Percentiles rank a stretch among this genome's conserved stretches.
These are phyloP conservation scores for Alcedo quadribrachys DNA, from an alignment of 2,797 vertebrate genomes.

Conservation along the genomic window DNA sequence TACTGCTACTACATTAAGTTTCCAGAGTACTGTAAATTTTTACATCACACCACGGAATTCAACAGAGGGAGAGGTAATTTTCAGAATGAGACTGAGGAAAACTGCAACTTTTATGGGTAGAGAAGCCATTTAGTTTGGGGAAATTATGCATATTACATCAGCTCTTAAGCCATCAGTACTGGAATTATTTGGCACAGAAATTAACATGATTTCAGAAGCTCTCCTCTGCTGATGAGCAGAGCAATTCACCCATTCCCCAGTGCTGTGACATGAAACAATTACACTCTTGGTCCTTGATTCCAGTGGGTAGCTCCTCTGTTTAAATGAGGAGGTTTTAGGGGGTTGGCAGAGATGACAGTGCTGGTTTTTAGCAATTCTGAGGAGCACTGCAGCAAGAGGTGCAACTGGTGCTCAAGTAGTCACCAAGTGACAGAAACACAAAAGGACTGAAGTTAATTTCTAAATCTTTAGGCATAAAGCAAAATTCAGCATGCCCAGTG, in stretches of 20 bases:
- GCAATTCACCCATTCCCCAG: neutral
- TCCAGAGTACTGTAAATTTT: neutral
- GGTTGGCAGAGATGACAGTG: neutral
- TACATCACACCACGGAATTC: neutral
- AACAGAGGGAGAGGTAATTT: neutral
- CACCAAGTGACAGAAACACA: neutral
- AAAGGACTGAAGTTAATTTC: neutral
- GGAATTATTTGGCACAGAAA: neutral
- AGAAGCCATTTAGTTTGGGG: neutral
- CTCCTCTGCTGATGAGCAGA: neutral
- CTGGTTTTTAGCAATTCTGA: neutral
- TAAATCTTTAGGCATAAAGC: conserved; percentile 24
- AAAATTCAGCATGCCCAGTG: neutral
- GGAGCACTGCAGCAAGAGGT: neutral
- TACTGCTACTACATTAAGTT: neutral
- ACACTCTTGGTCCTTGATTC: neutral
- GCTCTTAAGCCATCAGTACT: neutral
- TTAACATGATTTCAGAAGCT: neutral
- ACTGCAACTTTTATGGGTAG: neutral
- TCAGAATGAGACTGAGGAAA: neutral
- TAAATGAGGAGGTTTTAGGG: neutral
- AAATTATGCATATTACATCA: neutral
- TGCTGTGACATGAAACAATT: neutral
- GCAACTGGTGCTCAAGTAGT: neutral
- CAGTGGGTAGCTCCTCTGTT: neutral